Percentiles rank a stretch among this genome's conserved stretches.
Evolutionary conservation across 2,797 vertebrate genomes (phyloP).

Genomic region (Linurgus olivaceus): DNA sequence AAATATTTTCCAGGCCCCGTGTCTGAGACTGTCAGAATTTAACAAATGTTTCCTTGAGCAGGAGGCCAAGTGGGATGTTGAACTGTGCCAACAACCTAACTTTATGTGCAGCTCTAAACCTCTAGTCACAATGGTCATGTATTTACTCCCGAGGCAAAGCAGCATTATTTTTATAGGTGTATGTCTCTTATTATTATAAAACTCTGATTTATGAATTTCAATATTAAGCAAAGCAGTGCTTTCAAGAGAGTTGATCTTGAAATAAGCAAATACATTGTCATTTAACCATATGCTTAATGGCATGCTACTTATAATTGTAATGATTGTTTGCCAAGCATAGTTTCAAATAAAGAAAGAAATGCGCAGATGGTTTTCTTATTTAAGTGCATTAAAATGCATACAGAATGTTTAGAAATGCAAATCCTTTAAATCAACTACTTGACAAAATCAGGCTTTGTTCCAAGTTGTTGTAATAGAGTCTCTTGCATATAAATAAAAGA

Average conservation of each 20-base stretch:
- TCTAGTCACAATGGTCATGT: neutral
- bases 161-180: neutral
- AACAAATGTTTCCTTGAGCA: slow-evolving; percentile 8
- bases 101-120: neutral
- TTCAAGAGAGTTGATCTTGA: slow-evolving; percentile 18
- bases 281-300: slow-evolving; percentile 18
- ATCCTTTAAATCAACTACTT: slow-evolving; percentile 53
- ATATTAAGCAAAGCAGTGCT: neutral
- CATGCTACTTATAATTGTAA: slow-evolving; percentile 21
- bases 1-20: neutral
- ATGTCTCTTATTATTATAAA: neutral
- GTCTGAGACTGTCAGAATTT: neutral
- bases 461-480: slow-evolving; percentile 20
- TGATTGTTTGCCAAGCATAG: slow-evolving; percentile 11
- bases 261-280: slow-evolving; percentile 3
- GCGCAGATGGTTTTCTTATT: slow-evolving; percentile 55
- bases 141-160: neutral
- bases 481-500: slow-evolving; percentile 45
- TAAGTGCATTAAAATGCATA: slow-evolving; percentile 61
- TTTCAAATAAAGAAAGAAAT: slow-evolving; percentile 38
- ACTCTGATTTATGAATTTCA: slow-evolving; percentile 18
- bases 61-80: neutral
- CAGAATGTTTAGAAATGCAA: slow-evolving; percentile 56
- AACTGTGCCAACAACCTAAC: neutral
- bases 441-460: slow-evolving; percentile 48